A percentile compares a stretch with the other conserved stretches of the same genome.
phyloP scores from a whole-genome alignment of 2,113 vertebrate genomes.

The Mus musculus region DNA sequence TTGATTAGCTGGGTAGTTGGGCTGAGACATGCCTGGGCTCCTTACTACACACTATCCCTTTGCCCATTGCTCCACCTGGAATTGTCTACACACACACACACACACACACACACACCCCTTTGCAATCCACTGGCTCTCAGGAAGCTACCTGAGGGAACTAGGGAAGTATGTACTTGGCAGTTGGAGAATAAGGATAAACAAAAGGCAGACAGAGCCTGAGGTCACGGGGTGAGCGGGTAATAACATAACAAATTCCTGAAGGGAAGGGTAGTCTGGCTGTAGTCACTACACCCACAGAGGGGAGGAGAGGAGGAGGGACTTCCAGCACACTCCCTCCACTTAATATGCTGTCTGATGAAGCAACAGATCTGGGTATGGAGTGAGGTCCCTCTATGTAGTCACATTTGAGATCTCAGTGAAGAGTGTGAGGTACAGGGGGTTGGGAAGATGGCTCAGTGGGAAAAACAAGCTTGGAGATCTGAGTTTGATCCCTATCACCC shows the following conservation, averaged over 20 bases:
- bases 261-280: constrained; percentile 59
- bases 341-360: background rate
- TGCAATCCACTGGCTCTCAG: constrained; percentile 14
- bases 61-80: rapidly evolving
- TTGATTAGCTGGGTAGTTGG: no score
- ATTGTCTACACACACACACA: background rate
- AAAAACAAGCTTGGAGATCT: no score
- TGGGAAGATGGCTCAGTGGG: background rate
- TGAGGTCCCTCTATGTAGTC: background rate
- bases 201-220: constrained; percentile 72
- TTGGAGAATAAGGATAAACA: constrained; percentile 68
- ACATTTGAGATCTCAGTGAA: background rate
- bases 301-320: background rate
- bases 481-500: background rate
- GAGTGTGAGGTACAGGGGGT: background rate
- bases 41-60: background rate
- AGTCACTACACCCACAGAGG: constrained; percentile 20
- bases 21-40: background rate
- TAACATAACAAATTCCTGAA: constrained; percentile 63
- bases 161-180: constrained; percentile 47
- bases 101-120: background rate
- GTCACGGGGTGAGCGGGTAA: constrained; percentile 58
- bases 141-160: constrained; percentile 28
- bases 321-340: background rate
- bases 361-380: no score